These are phyloP conservation scores for Ylistrum balloti DNA, from an alignment of 1,140 invertebrate species.

Conservation along the genomic window DNA sequence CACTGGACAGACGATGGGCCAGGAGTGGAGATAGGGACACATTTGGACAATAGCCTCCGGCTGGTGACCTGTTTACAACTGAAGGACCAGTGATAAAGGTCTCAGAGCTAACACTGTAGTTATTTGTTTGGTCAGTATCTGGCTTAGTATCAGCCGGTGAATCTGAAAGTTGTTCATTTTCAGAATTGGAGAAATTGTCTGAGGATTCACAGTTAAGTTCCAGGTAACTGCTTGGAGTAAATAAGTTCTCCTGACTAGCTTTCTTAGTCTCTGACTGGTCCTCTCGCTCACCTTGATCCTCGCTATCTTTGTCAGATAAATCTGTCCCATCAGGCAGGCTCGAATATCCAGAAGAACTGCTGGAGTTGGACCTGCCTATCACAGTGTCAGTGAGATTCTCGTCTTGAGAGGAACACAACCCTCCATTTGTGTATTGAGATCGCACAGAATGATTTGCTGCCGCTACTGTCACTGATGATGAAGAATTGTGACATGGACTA, in stretches of 20 bases:
- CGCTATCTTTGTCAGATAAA: slow-evolving; percentile 43
- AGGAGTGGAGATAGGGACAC: slow-evolving; percentile 78
- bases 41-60: slow-evolving; percentile 74
- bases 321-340: slow-evolving; percentile 50
- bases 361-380: slow-evolving; percentile 53
- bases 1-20: slow-evolving; percentile 73
- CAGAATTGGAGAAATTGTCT: slow-evolving; percentile 31
- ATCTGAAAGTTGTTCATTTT: slow-evolving; percentile 29
- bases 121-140: neutral
- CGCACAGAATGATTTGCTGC: slow-evolving; percentile 13
- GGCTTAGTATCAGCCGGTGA: neutral
- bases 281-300: neutral
- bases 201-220: slow-evolving; percentile 15
- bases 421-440: slow-evolving; percentile 16
- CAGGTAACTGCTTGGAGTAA: neutral
- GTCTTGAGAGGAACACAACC: slow-evolving; percentile 36
- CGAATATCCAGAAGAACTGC: slow-evolving; percentile 54
- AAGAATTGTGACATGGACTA: slow-evolving; percentile 37
- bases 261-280: neutral
- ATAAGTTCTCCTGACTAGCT: neutral
- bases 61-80: neutral
- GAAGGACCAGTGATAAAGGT: neutral
- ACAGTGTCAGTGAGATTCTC: slow-evolving; percentile 31
- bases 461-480: neutral
- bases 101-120: too few relatives aligned